These are phyloP conservation scores for Euproctis similis DNA, from an alignment of 2,888 invertebrate species.

Conservation along the genomic window DNA sequence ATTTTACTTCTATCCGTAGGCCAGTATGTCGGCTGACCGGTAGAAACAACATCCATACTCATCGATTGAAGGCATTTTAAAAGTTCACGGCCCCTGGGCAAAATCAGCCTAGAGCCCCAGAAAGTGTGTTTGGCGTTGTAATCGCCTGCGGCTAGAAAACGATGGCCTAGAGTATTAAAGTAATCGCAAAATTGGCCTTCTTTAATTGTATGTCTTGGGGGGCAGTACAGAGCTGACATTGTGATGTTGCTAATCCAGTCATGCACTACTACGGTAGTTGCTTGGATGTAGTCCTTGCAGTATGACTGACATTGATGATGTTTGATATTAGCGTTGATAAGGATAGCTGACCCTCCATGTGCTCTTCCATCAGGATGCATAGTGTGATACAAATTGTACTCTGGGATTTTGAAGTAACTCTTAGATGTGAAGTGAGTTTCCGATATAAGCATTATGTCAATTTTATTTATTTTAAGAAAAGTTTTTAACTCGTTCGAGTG, in stretches of 20 bases:
- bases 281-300: slow-evolving; percentile 9
- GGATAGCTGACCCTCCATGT: too few species aligned
- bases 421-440: slow-evolving; percentile 11
- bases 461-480: slow-evolving; percentile 8
- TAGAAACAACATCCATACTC: slow-evolving; percentile 5
- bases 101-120: too few species aligned
- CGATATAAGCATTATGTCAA: too few species aligned
- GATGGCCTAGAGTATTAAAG: background rate
- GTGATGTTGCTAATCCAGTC: too few species aligned
- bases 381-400: slow-evolving; percentile 8
- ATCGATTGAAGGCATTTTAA: slow-evolving; percentile 2
- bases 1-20: background rate
- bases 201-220: slow-evolving; percentile 3
- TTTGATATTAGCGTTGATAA: slow-evolving; percentile 7
- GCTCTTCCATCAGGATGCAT: slow-evolving; percentile 8
- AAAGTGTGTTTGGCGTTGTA: too few species aligned
- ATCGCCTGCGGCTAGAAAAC: too few species aligned
- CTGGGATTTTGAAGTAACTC: slow-evolving; percentile 8
- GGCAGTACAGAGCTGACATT: slow-evolving; percentile 10
- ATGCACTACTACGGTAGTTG: too few species aligned
- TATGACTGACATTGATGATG: slow-evolving; percentile 2
- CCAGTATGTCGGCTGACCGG: slow-evolving; percentile 7
- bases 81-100: slow-evolving; percentile 1
- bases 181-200: background rate
- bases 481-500: slow-evolving; percentile 10